phyloP scores from a whole-genome alignment of 2,797 vertebrate species.

The Squalus acanthias region DNA sequence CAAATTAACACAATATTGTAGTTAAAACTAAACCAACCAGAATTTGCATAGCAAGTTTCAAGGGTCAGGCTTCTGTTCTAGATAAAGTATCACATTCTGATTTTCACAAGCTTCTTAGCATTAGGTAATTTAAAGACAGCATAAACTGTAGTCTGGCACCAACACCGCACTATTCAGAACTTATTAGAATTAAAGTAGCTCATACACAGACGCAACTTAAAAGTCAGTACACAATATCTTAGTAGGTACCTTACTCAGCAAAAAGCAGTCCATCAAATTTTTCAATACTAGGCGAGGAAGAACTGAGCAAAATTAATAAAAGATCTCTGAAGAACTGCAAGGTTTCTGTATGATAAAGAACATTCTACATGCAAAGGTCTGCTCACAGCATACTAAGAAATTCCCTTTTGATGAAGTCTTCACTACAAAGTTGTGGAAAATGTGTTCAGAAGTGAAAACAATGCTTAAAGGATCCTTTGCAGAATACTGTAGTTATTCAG shows the following conservation, averaged over 20 bases:
- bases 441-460: background rate
- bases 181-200: background rate
- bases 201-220: background rate
- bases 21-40: background rate
- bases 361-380: background rate
- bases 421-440: background rate
- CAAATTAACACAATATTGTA: conserved; percentile 7
- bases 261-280: background rate
- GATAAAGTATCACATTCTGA: background rate
- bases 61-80: background rate
- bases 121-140: background rate
- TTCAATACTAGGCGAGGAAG: background rate
- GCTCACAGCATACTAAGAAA: conserved; percentile 16
- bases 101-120: conserved; percentile 11
- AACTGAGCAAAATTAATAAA: background rate
- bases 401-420: background rate
- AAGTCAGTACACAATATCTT: background rate
- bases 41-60: conserved; percentile 8
- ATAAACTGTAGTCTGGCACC: background rate
- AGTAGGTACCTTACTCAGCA: conserved; percentile 9
- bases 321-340: background rate
- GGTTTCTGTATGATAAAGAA: background rate
- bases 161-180: background rate
- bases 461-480: background rate
- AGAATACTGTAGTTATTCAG: conserved; percentile 15